phyloP scores from a whole-genome alignment of 2,797 vertebrate species.

The Sebastes steindachneri region DNA sequence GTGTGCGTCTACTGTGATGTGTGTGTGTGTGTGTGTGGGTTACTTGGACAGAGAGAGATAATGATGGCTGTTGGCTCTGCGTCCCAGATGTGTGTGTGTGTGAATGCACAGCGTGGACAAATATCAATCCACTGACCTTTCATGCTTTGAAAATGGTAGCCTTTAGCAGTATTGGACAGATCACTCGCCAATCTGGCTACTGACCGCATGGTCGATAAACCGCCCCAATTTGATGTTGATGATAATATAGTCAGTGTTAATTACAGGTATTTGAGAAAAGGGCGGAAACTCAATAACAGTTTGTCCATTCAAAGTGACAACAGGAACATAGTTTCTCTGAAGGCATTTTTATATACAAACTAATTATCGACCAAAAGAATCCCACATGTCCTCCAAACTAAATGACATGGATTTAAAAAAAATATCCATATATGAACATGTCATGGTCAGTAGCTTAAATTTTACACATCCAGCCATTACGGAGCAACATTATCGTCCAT shows the following conservation, averaged over 20 bases:
- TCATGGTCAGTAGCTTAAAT: not conserved
- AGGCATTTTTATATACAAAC: not conserved
- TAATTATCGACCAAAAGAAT: not conserved
- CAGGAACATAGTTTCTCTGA: not conserved
- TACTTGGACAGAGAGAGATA: constrained; percentile 21
- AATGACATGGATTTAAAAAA: not conserved
- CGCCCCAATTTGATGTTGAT: not conserved
- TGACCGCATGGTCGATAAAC: not conserved
- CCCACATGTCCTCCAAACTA: not conserved
- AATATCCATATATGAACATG: too few relatives aligned
- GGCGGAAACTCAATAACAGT: not conserved
- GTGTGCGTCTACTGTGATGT: not conserved
- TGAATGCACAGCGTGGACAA: not conserved
- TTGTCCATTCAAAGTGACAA: not conserved
- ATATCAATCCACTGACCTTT: constrained; percentile 45
- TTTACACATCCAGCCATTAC: too few relatives aligned
- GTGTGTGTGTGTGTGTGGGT: not conserved
- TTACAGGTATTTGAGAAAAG: not conserved
- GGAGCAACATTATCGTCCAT: not conserved
- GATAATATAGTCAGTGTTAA: not conserved
- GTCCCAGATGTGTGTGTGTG: not conserved
- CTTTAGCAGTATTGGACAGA: not conserved
- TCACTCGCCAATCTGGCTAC: not conserved
- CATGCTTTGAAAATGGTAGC: constrained; percentile 8
- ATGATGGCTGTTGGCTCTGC: constrained; percentile 28